phyloP scores from a whole-genome alignment of 2,113 vertebrate genomes.

The Lepidothrix coronata region DNA sequence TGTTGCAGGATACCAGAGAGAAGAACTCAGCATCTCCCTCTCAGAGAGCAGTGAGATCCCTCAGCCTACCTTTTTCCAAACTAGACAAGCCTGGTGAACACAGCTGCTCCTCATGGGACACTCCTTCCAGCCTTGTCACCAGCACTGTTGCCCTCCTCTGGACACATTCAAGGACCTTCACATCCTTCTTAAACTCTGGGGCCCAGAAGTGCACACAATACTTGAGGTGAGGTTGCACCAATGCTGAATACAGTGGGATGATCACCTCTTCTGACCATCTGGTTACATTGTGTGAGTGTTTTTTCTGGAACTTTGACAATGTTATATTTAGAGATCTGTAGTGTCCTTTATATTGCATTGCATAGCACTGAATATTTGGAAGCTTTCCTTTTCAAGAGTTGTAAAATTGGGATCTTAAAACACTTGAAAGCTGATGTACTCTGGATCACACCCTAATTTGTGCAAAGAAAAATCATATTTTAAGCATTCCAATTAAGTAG shows the following conservation, averaged over 20 bases:
- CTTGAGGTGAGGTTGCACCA: neutral
- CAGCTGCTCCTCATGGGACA: neutral
- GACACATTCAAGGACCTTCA: neutral
- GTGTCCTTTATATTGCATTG: neutral
- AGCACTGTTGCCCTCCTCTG: neutral
- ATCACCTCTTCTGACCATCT: neutral
- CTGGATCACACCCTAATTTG: neutral
- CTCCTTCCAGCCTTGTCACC: neutral
- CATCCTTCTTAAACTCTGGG: neutral
- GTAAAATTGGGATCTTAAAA: neutral
- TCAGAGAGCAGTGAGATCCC: neutral
- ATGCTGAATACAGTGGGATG: neutral
- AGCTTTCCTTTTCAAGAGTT: neutral
- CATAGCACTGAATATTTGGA: neutral
- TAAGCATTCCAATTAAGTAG: neutral
- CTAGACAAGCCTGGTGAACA: neutral
- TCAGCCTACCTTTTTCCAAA: neutral
- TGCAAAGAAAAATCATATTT: neutral
- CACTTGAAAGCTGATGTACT: neutral
- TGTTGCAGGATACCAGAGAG: neutral
- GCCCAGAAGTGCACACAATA: neutral
- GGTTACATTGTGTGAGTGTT: neutral
- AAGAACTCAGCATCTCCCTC: neutral
- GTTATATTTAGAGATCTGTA: neutral
- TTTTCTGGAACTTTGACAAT: neutral